A percentile compares a stretch with the other conserved stretches of the same genome.
Evolutionary conservation across 2,113 vertebrate genomes (phyloP).

Genomic region (Pyxicephalus adspersus): DNA sequence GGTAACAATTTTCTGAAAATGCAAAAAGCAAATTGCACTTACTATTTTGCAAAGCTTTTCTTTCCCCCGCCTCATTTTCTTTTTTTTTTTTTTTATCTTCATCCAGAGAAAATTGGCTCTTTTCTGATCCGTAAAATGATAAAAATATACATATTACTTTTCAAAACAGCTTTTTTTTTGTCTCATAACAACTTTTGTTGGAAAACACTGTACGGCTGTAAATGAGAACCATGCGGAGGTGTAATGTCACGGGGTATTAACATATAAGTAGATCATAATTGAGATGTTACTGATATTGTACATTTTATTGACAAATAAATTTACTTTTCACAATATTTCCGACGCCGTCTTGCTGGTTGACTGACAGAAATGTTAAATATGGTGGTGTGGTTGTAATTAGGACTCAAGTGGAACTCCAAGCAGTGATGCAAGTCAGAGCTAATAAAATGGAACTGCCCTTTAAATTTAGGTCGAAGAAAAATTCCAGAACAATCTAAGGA

Average conservation of each 20-base stretch:
- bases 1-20: conserved; percentile 65
- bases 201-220: conserved; percentile 69
- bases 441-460: too few relatives aligned
- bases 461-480: too few relatives aligned
- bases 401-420: too few relatives aligned
- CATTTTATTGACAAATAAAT: conserved; percentile 80
- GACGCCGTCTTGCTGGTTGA: conserved; percentile 67
- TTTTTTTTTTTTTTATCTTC: conserved; percentile 4
- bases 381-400: too few relatives aligned
- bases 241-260: conserved; percentile 88
- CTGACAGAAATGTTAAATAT: conserved; percentile 52
- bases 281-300: conserved; percentile 69
- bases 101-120: conserved; percentile 71
- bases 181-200: conserved; percentile 75
- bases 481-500: too few relatives aligned
- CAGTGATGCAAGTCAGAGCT: too few relatives aligned
- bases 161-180: conserved; percentile 75
- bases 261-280: conserved; percentile 73
- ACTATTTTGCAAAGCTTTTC: conserved; percentile 68
- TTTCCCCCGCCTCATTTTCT: conserved; percentile 65
- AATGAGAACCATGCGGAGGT: neutral
- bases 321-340: conserved; percentile 67
- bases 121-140: conserved; percentile 76
- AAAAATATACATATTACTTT: conserved; percentile 70
- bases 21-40: conserved; percentile 73